Evolutionary conservation across 2,797 vertebrate genomes (phyloP).

Genomic region (Etheostoma nigrum): DNA sequence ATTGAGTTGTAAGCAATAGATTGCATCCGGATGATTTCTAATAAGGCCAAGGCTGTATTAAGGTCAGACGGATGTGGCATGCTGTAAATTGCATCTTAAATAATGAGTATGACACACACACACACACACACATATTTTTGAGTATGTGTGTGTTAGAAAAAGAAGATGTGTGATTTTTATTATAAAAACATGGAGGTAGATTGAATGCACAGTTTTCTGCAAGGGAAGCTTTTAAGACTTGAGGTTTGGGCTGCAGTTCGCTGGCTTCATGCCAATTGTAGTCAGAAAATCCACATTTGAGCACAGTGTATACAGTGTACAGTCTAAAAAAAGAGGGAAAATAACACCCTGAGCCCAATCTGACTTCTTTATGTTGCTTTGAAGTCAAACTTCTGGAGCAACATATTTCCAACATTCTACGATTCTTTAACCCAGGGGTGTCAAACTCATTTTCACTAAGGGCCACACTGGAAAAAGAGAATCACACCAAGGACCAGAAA

Average conservation of each 20-base stretch:
- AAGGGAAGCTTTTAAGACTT: not conserved
- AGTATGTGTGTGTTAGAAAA: not conserved
- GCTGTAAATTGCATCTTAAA: constrained; percentile 73
- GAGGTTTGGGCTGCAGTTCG: not conserved
- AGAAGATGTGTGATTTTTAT: not conserved
- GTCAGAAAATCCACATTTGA: not conserved
- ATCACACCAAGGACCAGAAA: too few species aligned
- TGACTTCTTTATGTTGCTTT: not conserved
- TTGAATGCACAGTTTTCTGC: not conserved
- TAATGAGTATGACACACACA: constrained; percentile 47
- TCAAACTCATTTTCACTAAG: too few species aligned
- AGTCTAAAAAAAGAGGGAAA: not conserved
- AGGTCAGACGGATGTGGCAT: constrained; percentile 75
- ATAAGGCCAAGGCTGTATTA: constrained; percentile 66
- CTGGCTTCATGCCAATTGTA: not conserved
- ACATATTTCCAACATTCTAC: not conserved
- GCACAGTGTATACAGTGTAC: not conserved
- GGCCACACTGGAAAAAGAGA: too few species aligned
- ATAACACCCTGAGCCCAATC: not conserved
- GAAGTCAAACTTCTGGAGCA: not conserved
- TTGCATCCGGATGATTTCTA: constrained; percentile 73
- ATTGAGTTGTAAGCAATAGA: constrained; percentile 73
- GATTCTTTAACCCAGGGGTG: not conserved
- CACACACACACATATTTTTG: not conserved
- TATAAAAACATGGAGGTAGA: constrained; percentile 1